Conservation (phyloP, 2,797 vertebrate genomes). For the Alcedo quadribrachys region DNA sequence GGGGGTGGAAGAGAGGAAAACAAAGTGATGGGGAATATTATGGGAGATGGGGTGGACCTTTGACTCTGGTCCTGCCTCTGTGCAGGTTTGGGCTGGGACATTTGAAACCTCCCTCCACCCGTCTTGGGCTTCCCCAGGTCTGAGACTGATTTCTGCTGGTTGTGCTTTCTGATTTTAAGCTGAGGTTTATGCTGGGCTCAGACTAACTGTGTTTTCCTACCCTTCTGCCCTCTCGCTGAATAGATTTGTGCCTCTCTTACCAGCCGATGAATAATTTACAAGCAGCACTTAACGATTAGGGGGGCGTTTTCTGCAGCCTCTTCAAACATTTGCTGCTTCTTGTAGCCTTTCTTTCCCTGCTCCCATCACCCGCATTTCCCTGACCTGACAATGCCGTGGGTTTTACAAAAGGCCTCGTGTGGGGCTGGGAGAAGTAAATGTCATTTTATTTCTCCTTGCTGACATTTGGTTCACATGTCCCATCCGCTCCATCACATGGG, state of each 20-base stretch:
- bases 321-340: slow-evolving; percentile 35
- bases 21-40: neutral
- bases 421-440: neutral
- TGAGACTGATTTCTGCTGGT: neutral
- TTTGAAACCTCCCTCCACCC: neutral
- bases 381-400: rapidly evolving
- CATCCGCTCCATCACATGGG: neutral
- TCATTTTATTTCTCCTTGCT: neutral
- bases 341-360: neutral
- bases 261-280: slow-evolving; percentile 74
- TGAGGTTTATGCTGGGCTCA: neutral
- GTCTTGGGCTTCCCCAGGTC: neutral
- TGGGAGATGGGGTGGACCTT: neutral
- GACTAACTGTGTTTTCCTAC: neutral
- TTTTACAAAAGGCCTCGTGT: neutral
- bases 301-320: slow-evolving; percentile 52
- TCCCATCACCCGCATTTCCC: neutral
- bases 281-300: slow-evolving; percentile 71
- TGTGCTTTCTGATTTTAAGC: neutral
- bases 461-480: neutral
- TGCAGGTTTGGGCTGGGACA: neutral
- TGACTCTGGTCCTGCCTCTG: neutral
- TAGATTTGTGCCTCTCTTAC: slow-evolving; percentile 36
- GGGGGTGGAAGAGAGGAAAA: neutral
- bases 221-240: neutral